phyloP scores from a whole-genome alignment of 2,113 vertebrate species.

The Pristiophorus japonicus region DNA sequence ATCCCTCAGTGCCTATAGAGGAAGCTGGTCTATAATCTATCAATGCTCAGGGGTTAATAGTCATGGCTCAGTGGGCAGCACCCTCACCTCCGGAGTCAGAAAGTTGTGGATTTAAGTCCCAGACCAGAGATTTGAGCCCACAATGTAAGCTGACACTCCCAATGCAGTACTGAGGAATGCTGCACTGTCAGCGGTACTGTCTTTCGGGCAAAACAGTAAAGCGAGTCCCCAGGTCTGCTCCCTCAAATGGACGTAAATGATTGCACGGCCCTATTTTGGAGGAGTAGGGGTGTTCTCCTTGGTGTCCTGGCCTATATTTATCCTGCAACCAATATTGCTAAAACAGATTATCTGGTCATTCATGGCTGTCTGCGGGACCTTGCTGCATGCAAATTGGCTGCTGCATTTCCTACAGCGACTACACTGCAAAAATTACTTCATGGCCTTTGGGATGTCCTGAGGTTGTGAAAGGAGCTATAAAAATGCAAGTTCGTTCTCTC shows the following conservation, averaged over 20 bases:
- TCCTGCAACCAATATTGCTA: not conserved
- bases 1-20: too few species aligned
- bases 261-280: not conserved
- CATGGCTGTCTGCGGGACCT: not conserved
- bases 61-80: too few species aligned
- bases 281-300: too few species aligned
- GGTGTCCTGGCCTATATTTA: not conserved
- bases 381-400: not conserved
- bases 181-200: not conserved
- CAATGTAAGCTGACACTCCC: not conserved
- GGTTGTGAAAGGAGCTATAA: not conserved
- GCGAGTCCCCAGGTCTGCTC: too few species aligned
- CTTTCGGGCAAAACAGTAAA: not conserved
- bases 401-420: not conserved
- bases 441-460: not conserved
- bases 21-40: too few species aligned
- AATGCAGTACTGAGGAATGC: not conserved
- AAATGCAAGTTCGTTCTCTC: not conserved
- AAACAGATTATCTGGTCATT: not conserved
- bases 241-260: not conserved
- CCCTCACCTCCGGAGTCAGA: too few species aligned
- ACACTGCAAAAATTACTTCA: too few species aligned
- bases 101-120: too few species aligned
- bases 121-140: too few species aligned
- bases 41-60: too few species aligned